Evolutionary conservation across 2,888 invertebrate species (phyloP).

Genomic region (Melikaiella ostensackeni): DNA sequence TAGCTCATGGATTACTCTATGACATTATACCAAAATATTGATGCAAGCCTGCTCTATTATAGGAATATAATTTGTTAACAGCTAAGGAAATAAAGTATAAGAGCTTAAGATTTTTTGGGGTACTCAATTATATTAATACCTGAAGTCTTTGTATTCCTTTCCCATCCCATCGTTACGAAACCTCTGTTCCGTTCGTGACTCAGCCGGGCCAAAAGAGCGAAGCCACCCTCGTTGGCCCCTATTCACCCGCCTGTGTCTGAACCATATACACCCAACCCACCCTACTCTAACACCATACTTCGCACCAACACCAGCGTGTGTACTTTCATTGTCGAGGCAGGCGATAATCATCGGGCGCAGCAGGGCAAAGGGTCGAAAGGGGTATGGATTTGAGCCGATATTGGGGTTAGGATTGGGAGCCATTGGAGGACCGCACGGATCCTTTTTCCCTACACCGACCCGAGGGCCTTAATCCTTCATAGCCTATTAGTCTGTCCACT

Average conservation of each 20-base stretch:
- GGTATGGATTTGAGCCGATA: constrained; percentile 56
- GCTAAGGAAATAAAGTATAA: background rate
- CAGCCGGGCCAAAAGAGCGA: constrained; percentile 65
- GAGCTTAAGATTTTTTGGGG: background rate
- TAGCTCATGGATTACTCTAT: background rate
- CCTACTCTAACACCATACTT: constrained; percentile 42
- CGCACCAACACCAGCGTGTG: constrained; percentile 61
- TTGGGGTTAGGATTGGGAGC: constrained; percentile 60
- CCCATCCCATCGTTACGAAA: background rate
- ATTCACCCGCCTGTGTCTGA: constrained; percentile 48
- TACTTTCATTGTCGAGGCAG: constrained; percentile 72
- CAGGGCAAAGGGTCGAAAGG: constrained; percentile 58
- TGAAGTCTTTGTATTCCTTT: background rate
- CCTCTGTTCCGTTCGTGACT: constrained; percentile 70
- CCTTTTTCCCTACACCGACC: constrained; percentile 6
- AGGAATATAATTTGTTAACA: background rate
- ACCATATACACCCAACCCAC: constrained; percentile 38
- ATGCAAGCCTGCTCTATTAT: background rate
- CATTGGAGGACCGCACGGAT: constrained; percentile 52
- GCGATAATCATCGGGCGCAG: constrained; percentile 70
- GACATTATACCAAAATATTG: background rate
- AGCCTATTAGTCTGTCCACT: constrained; percentile 39
- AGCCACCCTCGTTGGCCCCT: constrained; percentile 59
- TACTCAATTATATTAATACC: background rate
- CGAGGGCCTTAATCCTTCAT: constrained; percentile 38